Percentiles rank a stretch among this genome's conserved stretches.
These are phyloP conservation scores for Dryoscopus gambensis DNA, from an alignment of 2,113 vertebrate species.

Conservation along the genomic window DNA sequence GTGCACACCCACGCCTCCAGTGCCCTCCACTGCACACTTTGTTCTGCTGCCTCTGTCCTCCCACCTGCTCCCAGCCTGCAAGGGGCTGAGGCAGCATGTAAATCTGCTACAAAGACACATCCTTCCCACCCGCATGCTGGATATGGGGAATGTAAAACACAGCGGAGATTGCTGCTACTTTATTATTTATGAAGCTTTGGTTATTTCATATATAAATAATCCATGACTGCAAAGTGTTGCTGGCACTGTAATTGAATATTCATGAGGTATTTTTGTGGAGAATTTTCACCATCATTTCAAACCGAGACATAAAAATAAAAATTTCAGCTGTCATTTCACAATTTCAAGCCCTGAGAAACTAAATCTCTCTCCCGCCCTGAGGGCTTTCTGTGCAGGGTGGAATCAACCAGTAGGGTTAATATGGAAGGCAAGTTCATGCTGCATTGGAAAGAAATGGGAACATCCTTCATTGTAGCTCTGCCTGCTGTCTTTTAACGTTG, in stretches of 20 bases:
- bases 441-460: not conserved
- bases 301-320: conserved; percentile 44
- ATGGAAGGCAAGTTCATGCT: not conserved
- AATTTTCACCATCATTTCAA: conserved; percentile 16
- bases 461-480: not conserved
- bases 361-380: not conserved
- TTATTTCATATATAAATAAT: conserved; percentile 78
- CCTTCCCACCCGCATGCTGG: not conserved
- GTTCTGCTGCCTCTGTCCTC: not conserved
- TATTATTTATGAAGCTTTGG: conserved; percentile 77
- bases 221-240: conserved; percentile 69
- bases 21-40: not conserved
- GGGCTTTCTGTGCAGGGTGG: not conserved
- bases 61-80: not conserved
- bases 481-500: not conserved
- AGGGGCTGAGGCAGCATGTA: not conserved
- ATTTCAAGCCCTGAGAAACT: not conserved
- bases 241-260: conserved; percentile 68
- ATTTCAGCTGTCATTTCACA: conserved; percentile 21
- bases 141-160: not conserved
- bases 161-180: conserved; percentile 34
- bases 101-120: not conserved
- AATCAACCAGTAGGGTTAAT: not conserved
- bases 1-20: not conserved
- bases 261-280: conserved; percentile 62